Conservation (phyloP, 2,113 vertebrate species). For the Piliocolobus tephrosceles region DNA sequence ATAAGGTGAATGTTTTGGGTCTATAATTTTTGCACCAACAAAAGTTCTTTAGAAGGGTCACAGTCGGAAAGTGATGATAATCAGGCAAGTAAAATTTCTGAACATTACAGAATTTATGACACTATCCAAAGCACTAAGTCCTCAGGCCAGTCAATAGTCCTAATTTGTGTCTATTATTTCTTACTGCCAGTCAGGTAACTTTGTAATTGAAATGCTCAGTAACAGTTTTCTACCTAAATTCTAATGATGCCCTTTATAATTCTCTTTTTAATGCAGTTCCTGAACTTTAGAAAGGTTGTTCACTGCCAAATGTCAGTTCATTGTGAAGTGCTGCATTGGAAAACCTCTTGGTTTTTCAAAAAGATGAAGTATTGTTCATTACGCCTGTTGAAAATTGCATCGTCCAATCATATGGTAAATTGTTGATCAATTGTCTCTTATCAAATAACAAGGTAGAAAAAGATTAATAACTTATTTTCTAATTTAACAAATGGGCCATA, state of each 20-base stretch:
- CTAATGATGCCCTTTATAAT: slow-evolving; percentile 85
- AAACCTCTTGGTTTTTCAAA: slow-evolving; percentile 68
- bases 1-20: slow-evolving; percentile 68
- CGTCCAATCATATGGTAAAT: neutral
- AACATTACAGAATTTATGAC: slow-evolving; percentile 71
- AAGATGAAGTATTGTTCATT: slow-evolving; percentile 50
- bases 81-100: slow-evolving; percentile 59
- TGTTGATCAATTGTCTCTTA: neutral
- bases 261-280: slow-evolving; percentile 81
- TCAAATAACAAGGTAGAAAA: neutral
- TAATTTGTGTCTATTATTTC: slow-evolving; percentile 83
- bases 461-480: slow-evolving; percentile 8
- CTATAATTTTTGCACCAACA: slow-evolving; percentile 71
- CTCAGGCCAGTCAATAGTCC: slow-evolving; percentile 71
- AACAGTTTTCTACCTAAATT: slow-evolving; percentile 83
- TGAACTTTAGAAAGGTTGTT: slow-evolving; percentile 86
- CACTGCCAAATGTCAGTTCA: slow-evolving; percentile 81
- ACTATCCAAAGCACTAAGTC: slow-evolving; percentile 51
- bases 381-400: slow-evolving; percentile 57
- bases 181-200: slow-evolving; percentile 71
- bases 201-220: slow-evolving; percentile 82
- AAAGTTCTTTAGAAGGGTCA: slow-evolving; percentile 64
- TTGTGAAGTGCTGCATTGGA: slow-evolving; percentile 69
- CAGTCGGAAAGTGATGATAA: slow-evolving; percentile 58
- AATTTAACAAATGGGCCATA: neutral